phyloP scores from a whole-genome alignment of 2,113 vertebrate genomes.

The Rattus rattus region DNA sequence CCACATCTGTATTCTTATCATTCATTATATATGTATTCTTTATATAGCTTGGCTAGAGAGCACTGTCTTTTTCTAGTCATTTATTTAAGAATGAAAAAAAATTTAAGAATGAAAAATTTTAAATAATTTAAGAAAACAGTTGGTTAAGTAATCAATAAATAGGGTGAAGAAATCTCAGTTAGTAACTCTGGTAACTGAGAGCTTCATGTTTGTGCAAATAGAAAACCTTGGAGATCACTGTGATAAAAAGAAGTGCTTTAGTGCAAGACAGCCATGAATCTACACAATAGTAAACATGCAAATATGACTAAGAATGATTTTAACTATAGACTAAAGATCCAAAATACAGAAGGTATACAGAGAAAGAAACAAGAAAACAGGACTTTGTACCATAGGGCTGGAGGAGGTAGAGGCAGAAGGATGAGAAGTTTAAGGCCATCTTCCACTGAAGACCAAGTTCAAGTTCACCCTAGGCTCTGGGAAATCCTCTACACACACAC shows the following conservation, averaged over 20 bases:
- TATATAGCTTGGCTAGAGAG: neutral
- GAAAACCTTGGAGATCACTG: neutral
- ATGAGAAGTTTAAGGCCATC: neutral
- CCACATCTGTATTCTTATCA: slow-evolving; percentile 1
- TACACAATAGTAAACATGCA: neutral
- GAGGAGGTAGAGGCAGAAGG: too few species aligned
- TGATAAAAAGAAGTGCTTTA: neutral
- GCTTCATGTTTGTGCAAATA: neutral
- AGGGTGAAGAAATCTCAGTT: neutral
- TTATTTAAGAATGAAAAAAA: slow-evolving; percentile 48
- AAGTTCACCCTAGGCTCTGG: neutral
- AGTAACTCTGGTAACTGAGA: slow-evolving; percentile 16
- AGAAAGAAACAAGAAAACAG: neutral
- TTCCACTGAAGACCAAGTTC: neutral
- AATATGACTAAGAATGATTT: slow-evolving; percentile 19
- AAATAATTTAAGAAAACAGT: slow-evolving; percentile 37
- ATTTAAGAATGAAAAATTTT: slow-evolving; percentile 20
- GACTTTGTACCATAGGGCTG: neutral
- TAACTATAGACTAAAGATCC: neutral
- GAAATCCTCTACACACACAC: neutral
- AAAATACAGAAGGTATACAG: neutral
- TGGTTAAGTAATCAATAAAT: slow-evolving; percentile 48
- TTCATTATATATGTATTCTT: slow-evolving; percentile 44
- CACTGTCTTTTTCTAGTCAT: neutral
- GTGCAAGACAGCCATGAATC: neutral